These are phyloP conservation scores for Daktulosphaira vitifoliae DNA, from an alignment of 1,140 invertebrate genomes.

Conservation along the genomic window DNA sequence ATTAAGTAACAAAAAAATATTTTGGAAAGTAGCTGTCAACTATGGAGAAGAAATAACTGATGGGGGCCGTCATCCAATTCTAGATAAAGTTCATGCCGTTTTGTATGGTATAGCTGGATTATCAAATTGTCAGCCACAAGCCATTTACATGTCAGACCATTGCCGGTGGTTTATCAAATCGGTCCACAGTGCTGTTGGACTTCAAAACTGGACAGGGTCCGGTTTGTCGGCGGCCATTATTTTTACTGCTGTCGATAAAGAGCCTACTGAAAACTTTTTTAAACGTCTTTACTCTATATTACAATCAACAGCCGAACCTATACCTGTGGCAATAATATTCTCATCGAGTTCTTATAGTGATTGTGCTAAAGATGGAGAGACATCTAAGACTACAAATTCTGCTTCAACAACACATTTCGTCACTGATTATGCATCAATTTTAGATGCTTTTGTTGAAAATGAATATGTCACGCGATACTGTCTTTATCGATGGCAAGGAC, in stretches of 20 bases:
- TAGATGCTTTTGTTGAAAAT: slow-evolving; percentile 6
- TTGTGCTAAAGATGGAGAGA: too few relatives aligned
- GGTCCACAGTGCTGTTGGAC: background rate
- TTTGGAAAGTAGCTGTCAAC: slow-evolving; percentile 24
- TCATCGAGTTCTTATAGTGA: slow-evolving; percentile 9
- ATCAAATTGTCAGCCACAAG: background rate
- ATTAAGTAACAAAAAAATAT: background rate
- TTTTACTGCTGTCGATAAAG: background rate
- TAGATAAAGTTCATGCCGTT: background rate
- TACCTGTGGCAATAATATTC: slow-evolving; percentile 8
- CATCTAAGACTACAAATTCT: too few relatives aligned
- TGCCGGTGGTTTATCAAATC: background rate
- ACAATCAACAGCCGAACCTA: background rate
- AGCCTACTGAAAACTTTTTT: background rate
- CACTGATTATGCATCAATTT: background rate
- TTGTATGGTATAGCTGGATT: slow-evolving; percentile 15
- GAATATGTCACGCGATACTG: background rate
- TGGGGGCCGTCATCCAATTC: background rate
- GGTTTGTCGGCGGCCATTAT: slow-evolving; percentile 1
- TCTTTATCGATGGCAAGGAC: slow-evolving; percentile 1
- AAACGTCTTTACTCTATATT: slow-evolving; percentile 1
- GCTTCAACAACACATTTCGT: background rate
- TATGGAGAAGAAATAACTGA: slow-evolving; percentile 1
- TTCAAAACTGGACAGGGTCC: background rate
- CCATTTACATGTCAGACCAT: background rate